phyloP scores from a whole-genome alignment of 2,888 invertebrate genomes.

The Watsonalla binaria region DNA sequence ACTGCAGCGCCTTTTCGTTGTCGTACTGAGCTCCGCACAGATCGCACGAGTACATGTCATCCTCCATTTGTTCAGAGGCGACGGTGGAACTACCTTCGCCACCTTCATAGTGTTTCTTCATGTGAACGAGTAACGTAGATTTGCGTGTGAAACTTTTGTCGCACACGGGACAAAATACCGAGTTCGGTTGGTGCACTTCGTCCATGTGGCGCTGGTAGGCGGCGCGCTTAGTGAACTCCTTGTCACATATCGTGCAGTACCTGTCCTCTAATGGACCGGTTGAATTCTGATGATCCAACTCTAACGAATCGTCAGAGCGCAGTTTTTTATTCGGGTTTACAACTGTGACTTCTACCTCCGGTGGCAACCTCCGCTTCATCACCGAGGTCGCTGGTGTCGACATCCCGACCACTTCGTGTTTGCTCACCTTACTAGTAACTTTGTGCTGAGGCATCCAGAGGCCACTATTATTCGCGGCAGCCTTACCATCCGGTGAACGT shows the following conservation, averaged over 20 bases:
- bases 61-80: slow-evolving; percentile 39
- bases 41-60: slow-evolving; percentile 72
- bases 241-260: slow-evolving; percentile 79
- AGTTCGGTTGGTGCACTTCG: slow-evolving; percentile 74
- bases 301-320: slow-evolving; percentile 67
- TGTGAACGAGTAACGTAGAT: slow-evolving; percentile 81
- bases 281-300: slow-evolving; percentile 62
- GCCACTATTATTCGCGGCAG: slow-evolving; percentile 71
- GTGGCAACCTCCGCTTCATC: slow-evolving; percentile 65
- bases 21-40: slow-evolving; percentile 80
- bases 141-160: slow-evolving; percentile 80
- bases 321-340: slow-evolving; percentile 73
- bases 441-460: slow-evolving; percentile 77
- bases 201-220: slow-evolving; percentile 80
- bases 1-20: slow-evolving; percentile 75
- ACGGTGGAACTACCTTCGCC: slow-evolving; percentile 53
- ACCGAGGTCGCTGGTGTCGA: slow-evolving; percentile 36
- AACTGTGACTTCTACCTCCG: slow-evolving; percentile 73
- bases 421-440: slow-evolving; percentile 72
- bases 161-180: slow-evolving; percentile 80
- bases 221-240: slow-evolving; percentile 80
- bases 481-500: slow-evolving; percentile 77
- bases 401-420: slow-evolving; percentile 67
- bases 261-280: slow-evolving; percentile 62
- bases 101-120: slow-evolving; percentile 78